Percentiles rank a stretch among this genome's conserved stretches.
Conservation (phyloP, 2,888 invertebrate genomes). For the Sipha maydis region DNA sequence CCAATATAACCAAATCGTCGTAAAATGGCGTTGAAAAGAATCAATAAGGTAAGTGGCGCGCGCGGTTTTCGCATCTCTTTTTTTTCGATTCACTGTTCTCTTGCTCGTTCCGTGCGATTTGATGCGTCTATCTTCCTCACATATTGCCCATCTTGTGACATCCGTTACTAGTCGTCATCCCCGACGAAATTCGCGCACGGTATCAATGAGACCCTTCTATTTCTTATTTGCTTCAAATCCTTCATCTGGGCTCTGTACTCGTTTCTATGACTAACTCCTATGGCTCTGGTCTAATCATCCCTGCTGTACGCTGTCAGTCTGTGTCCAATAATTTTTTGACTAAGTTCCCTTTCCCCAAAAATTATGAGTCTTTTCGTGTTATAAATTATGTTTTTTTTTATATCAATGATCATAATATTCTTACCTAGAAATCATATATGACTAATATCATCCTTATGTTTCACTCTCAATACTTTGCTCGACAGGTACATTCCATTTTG, state of each 20-base stretch:
- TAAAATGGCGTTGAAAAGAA: conserved; percentile 94
- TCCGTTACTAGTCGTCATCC: background rate
- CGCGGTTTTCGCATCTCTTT: background rate
- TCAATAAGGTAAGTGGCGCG: conserved; percentile 82
- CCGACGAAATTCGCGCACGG: background rate
- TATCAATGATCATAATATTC: background rate
- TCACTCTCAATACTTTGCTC: background rate
- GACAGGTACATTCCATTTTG: background rate
- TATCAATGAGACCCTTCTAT: too few relatives aligned
- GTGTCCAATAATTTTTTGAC: too few relatives aligned
- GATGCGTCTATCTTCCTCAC: background rate
- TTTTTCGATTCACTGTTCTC: background rate
- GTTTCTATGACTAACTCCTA: too few relatives aligned
- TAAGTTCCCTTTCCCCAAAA: too few relatives aligned
- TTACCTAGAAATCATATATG: background rate
- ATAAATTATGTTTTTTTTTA: background rate
- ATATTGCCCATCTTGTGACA: background rate
- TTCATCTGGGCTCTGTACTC: too few relatives aligned
- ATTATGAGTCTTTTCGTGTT: background rate
- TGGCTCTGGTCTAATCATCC: too few relatives aligned
- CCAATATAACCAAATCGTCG: conserved; percentile 57
- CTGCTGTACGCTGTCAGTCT: too few relatives aligned
- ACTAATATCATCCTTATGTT: background rate
- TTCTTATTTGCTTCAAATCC: too few relatives aligned
- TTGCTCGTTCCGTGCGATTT: background rate